phyloP scores from a whole-genome alignment of 2,888 invertebrate species.

The Acleris sparsana region DNA sequence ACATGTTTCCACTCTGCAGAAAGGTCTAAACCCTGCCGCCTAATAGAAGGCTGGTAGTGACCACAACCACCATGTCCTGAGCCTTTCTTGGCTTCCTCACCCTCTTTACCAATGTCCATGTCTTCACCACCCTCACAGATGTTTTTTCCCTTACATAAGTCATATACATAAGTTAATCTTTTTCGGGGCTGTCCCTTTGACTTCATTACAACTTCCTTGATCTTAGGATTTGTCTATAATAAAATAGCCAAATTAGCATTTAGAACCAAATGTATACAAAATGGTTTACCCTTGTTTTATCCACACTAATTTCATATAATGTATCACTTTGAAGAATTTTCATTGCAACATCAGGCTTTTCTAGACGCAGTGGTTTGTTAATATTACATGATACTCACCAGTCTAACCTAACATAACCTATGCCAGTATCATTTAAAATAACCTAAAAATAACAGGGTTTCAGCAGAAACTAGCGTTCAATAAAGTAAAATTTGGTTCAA shows the following conservation, averaged over 20 bases:
- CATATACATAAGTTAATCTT: conserved; percentile 97
- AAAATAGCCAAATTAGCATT: neutral
- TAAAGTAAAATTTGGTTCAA: no score
- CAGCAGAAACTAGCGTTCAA: no score
- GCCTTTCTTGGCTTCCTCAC: conserved; percentile 84
- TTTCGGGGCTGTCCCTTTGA: conserved; percentile 98
- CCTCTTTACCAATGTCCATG: conserved; percentile 95
- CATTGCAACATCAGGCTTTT: no score
- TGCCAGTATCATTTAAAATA: no score
- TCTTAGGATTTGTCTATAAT: conserved; percentile 92
- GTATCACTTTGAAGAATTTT: no score
- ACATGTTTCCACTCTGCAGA: conserved; percentile 99
- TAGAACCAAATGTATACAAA: no score
- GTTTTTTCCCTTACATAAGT: conserved; percentile 98
- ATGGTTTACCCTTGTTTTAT: no score
- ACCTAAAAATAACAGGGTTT: no score
- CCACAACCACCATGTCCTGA: conserved; percentile 97
- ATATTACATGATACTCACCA: no score
- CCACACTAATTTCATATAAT: no score
- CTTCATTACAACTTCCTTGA: conserved; percentile 97
- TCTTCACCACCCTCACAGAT: conserved; percentile 99
- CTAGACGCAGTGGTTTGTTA: no score
- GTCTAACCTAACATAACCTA: no score
- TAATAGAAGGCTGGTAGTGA: conserved; percentile 97
- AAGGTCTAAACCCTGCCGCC: conserved; percentile 94